These are phyloP conservation scores for Clusia tigrina DNA, from an alignment of 2,888 invertebrate species.

Conservation along the genomic window DNA sequence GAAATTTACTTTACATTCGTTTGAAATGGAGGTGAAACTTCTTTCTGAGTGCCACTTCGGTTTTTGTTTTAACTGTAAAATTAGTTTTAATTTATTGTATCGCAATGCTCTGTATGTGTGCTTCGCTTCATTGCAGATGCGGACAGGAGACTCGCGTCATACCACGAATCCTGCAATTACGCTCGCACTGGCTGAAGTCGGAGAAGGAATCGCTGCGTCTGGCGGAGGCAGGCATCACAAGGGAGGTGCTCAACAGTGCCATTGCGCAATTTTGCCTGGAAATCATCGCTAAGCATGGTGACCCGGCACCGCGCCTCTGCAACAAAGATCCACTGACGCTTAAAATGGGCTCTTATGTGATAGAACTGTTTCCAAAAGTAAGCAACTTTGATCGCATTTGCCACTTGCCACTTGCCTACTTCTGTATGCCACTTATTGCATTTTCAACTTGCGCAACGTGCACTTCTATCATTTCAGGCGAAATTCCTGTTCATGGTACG, in stretches of 20 bases:
- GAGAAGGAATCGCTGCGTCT: slow-evolving; percentile 90
- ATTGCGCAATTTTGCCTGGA: slow-evolving; percentile 96
- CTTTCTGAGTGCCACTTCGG: not conserved
- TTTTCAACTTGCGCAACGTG: slow-evolving; percentile 18
- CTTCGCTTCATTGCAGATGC: slow-evolving; percentile 77
- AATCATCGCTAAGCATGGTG: slow-evolving; percentile 95
- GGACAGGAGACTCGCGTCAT: slow-evolving; percentile 98
- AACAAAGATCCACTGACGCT: slow-evolving; percentile 99
- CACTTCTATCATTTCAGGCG: slow-evolving; percentile 65
- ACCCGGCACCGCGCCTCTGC: slow-evolving; percentile 92
- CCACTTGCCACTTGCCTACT: not conserved
- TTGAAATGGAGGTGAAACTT: no score
- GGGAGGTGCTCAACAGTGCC: slow-evolving; percentile 92
- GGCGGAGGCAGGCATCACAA: slow-evolving; percentile 92
- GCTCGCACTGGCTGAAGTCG: slow-evolving; percentile 94
- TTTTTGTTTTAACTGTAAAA: slow-evolving; percentile 30
- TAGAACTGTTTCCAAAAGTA: slow-evolving; percentile 91
- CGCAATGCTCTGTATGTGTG: no score
- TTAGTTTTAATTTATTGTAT: no score
- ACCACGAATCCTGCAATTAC: slow-evolving; percentile 93
- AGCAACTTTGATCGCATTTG: no score
- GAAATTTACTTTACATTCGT: no score
- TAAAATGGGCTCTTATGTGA: slow-evolving; percentile 94
- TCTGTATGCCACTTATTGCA: slow-evolving; percentile 3
- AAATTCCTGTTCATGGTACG: slow-evolving; percentile 98